Percentiles rank a stretch among this genome's conserved stretches.
Conservation (phyloP, 1,140 invertebrate species). For the Sitobion miscanthi region DNA sequence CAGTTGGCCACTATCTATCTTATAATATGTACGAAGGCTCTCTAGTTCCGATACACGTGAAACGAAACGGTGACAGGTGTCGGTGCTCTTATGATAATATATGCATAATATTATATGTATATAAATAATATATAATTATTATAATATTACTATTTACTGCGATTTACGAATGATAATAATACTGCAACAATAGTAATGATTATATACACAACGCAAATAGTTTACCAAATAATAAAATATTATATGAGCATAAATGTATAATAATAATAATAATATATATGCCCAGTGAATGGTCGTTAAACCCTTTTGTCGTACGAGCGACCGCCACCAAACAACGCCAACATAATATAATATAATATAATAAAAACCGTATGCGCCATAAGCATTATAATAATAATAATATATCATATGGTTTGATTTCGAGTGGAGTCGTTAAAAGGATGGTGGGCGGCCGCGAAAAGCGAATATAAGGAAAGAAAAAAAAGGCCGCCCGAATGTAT, state of each 20-base stretch:
- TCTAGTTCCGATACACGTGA: neutral
- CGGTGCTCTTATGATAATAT: neutral
- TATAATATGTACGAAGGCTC: too few species aligned
- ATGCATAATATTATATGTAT: neutral
- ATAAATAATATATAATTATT: neutral
- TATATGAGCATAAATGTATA: neutral
- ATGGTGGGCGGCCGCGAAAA: neutral
- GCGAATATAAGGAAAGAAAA: conserved; percentile 2
- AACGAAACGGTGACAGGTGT: neutral
- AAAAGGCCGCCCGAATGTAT: neutral
- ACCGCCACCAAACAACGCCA: neutral
- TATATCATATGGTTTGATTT: neutral
- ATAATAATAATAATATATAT: too few species aligned
- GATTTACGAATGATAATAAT: neutral
- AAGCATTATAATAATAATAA: neutral
- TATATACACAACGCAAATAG: too few species aligned
- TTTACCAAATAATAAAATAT: neutral
- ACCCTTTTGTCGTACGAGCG: neutral
- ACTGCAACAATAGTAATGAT: neutral
- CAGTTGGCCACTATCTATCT: too few species aligned
- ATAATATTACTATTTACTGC: neutral
- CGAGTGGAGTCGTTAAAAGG: conserved; percentile 33
- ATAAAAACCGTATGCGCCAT: neutral
- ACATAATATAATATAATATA: neutral
- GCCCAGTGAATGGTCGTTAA: neutral